Evolutionary conservation across 1,140 invertebrate genomes (phyloP).

Genomic region (Globodera rostochiensis): DNA sequence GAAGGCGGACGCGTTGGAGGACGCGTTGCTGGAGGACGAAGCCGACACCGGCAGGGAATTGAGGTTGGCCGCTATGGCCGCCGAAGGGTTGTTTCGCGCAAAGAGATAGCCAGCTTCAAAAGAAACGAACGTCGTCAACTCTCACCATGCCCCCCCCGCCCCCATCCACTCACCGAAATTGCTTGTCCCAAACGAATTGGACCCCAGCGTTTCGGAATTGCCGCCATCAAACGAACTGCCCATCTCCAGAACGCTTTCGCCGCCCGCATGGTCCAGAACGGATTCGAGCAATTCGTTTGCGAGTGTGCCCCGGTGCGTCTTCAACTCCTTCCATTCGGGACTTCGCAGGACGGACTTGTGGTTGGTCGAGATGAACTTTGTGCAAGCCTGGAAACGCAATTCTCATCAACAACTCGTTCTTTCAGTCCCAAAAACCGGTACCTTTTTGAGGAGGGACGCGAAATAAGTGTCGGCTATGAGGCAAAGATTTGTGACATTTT

Average conservation of each 20-base stretch:
- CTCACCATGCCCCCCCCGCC: background rate
- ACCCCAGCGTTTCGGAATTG: background rate
- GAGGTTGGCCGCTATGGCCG: background rate
- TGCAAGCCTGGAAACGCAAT: conserved; percentile 35
- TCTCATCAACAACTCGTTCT: background rate
- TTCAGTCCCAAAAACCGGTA: background rate
- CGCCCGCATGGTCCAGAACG: conserved; percentile 29
- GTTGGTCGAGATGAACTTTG: conserved; percentile 29
- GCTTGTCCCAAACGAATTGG: background rate
- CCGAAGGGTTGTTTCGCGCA: background rate
- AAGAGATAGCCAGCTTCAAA: conserved; percentile 1
- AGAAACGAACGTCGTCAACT: background rate
- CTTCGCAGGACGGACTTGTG: conserved; percentile 37
- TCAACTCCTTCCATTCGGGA: conserved; percentile 43
- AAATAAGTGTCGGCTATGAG: conserved; percentile 61
- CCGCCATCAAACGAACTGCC: conserved; percentile 12
- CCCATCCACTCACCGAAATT: conserved; percentile 5
- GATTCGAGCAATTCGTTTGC: conserved; percentile 43
- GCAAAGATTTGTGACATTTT: conserved; percentile 50
- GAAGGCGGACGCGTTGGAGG: background rate
- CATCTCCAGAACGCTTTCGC: conserved; percentile 12
- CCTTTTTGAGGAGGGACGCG: conserved; percentile 40
- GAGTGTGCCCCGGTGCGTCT: conserved; percentile 21
- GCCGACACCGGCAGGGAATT: background rate
- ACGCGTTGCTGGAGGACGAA: background rate